Base-by-base conservation (phyloP, 30 jellyfish, hydroid and myxozoan genomes). In the Phacellophora camtschatica region DNA sequence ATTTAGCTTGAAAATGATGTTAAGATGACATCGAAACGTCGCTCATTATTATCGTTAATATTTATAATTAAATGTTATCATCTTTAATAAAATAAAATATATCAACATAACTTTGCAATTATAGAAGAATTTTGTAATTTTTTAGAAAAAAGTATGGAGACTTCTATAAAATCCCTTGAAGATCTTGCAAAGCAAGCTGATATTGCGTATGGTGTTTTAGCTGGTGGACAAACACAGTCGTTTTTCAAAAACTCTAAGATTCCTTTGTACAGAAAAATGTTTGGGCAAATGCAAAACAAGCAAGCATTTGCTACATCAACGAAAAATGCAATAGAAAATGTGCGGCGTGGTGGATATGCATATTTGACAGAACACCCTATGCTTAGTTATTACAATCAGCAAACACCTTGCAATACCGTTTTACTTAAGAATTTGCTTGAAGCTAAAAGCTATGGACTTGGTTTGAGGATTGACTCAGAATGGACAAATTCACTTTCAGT, bases 391-490 rank as follows among this genome's bases (percentile, higher is more conserved):
- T 66, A 65, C 46, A 81, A 88, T 39, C 92, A 77, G 39, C 85
- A 75, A 39, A n/a, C 51, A 37, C 97, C 97, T n/a, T 88, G 97
- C 75, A 65, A 80, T 66, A 88, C 97, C 15, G 87, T 65, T 42
- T 41, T 88, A 16, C 85, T 88, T 35, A 86, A 74, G 89, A 88
- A 88, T 73, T 54, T 88, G 27, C 85, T 88, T 29, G 97, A 88
- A 27, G 92, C 97, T 18, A 88, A 88, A 59, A 88, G 97, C 33
- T 88, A 88, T 73, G 97, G 97, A 41, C 77, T 88, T 15, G 97
- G 94, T 30, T 88, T 88, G 32, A 75, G 88, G 64, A 71, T 70
- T 30, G 85, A 88, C 64, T 88, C 97, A 13, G 95, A 88, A 64
- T 88, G 97, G 97, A 88, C 97, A 27, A 88, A 88, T 49, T 90